Evolutionary conservation across 2,888 invertebrate species (phyloP).

Genomic region (Ochlodes sylvanus): DNA sequence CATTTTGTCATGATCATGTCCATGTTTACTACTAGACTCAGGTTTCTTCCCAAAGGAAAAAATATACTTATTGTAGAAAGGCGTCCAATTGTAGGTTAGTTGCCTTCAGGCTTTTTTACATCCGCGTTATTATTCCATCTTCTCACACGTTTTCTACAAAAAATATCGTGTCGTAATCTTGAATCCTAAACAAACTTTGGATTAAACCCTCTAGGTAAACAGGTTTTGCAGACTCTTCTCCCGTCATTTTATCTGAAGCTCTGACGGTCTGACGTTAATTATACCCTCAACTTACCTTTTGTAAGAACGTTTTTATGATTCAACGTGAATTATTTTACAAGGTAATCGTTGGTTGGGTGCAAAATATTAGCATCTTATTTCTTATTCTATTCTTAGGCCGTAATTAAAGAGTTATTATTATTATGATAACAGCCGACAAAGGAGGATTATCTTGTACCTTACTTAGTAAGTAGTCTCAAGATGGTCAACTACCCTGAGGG

Average conservation of each 20-base stretch:
- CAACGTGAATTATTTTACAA: neutral
- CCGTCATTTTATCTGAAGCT: slow-evolving; percentile 27
- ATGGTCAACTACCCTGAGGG: no score
- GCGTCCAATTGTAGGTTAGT: no score
- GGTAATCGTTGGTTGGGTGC: neutral
- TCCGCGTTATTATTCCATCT: no score
- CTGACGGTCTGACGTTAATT: slow-evolving; percentile 22
- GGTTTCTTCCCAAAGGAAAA: no score
- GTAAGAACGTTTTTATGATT: neutral
- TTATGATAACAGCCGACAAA: neutral
- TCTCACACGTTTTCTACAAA: no score
- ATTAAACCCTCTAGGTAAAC: slow-evolving; percentile 5
- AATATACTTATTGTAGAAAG: no score
- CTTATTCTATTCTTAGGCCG: no score
- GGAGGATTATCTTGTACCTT: no score
- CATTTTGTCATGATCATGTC: neutral
- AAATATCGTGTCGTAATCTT: slow-evolving; percentile 14
- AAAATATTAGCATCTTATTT: neutral
- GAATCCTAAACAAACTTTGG: neutral
- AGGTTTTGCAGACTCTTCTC: slow-evolving; percentile 29
- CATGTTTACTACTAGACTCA: no score
- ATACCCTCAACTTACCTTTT: slow-evolving; percentile 23
- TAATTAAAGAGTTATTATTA: neutral
- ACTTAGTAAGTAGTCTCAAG: no score
- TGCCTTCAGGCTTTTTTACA: no score